Evolutionary conservation across 92 coral and sea anemone species (phyloP).

Genomic region (Phenganax marumi): DNA sequence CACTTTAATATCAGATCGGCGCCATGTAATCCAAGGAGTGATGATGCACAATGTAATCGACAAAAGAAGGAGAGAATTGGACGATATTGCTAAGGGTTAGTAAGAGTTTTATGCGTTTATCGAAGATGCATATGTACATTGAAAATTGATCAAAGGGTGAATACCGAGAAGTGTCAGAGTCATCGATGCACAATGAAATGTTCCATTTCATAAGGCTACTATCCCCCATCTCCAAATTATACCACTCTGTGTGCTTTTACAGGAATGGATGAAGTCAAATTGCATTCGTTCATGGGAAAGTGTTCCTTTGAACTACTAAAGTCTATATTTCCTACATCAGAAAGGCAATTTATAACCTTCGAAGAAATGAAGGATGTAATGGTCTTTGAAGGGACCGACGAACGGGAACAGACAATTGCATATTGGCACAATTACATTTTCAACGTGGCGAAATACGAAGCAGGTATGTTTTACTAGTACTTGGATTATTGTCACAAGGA

Average conservation of each 20-base stretch:
- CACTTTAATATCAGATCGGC: slow-evolving; percentile 32
- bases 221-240: no score
- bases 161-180: background rate
- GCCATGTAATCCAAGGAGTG: slow-evolving; percentile 48
- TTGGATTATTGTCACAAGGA: no score
- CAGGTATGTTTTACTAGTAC: no score
- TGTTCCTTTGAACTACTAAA: slow-evolving; percentile 40
- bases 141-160: background rate
- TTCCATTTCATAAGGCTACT: slow-evolving; percentile 9
- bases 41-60: slow-evolving; percentile 50
- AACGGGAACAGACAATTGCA: no score
- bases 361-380: slow-evolving; percentile 36
- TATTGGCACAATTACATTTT: no score
- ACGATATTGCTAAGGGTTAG: slow-evolving; percentile 52
- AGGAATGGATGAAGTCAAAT: slow-evolving; percentile 55
- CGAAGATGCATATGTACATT: background rate
- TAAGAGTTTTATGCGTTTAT: background rate
- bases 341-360: background rate
- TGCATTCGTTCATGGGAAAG: slow-evolving; percentile 37
- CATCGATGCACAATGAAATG: background rate
- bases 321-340: slow-evolving; percentile 35
- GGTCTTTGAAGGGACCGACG: no score
- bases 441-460: no score
- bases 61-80: slow-evolving; percentile 48
- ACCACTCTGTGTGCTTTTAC: no score